phyloP scores from a whole-genome alignment of 2,797 vertebrate genomes.

The Rhincodon typus region DNA sequence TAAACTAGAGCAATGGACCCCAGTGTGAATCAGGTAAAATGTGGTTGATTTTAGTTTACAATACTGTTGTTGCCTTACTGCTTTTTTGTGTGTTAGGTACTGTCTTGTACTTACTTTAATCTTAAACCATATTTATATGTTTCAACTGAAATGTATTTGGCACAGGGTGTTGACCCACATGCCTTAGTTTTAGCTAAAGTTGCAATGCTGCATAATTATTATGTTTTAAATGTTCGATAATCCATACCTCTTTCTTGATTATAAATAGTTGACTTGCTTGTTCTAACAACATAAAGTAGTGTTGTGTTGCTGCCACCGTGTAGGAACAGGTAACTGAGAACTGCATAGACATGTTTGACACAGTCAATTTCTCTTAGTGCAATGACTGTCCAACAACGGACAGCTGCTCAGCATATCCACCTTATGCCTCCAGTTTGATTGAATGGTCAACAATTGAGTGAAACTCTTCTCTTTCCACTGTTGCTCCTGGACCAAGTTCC shows the following conservation, averaged over 20 bases:
- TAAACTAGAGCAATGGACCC: conserved; percentile 23
- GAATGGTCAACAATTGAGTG: not conserved
- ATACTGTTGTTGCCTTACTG: conserved; percentile 79
- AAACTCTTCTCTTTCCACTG: not conserved
- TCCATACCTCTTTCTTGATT: not conserved
- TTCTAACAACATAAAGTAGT: not conserved
- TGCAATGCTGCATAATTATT: conserved; percentile 20
- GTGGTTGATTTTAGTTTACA: conserved; percentile 51
- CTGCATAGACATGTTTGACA: not conserved
- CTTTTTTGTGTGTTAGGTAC: conserved; percentile 67
- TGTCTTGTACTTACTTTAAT: conserved; percentile 68
- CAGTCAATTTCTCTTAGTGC: not conserved
- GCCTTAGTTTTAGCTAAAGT: conserved; percentile 14
- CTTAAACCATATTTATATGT: conserved; percentile 46
- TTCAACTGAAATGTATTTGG: conserved; percentile 54
- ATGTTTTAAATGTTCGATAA: not conserved
- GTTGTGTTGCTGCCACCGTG: not conserved
- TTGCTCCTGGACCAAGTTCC: not conserved
- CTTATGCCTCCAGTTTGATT: not conserved
- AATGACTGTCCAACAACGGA: not conserved
- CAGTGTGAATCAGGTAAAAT: conserved; percentile 33
- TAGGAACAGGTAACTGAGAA: not conserved
- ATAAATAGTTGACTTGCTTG: not conserved
- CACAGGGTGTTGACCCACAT: not conserved
- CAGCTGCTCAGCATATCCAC: not conserved